phyloP scores from a whole-genome alignment of 2,113 vertebrate species.

The Salminus brasiliensis region DNA sequence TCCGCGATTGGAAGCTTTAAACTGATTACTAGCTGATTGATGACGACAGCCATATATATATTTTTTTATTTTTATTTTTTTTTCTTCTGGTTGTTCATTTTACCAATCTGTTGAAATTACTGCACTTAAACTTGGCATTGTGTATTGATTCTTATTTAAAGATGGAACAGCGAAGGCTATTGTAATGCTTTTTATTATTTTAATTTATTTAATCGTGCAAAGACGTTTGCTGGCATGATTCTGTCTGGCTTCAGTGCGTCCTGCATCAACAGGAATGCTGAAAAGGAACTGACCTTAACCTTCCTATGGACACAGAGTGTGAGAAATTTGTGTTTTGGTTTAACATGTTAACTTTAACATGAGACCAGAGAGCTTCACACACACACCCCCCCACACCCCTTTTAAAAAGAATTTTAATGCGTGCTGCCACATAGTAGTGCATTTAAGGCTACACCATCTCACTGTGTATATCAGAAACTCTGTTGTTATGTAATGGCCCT shows the following conservation, averaged over 20 bases:
- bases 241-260: neutral
- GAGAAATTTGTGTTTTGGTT: neutral
- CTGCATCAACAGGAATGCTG: neutral
- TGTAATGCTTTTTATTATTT: neutral
- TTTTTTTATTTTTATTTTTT: too few relatives aligned
- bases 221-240: neutral
- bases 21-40: neutral
- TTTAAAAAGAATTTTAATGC: neutral
- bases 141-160: slow-evolving; percentile 34
- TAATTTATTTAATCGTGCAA: slow-evolving; percentile 13
- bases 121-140: slow-evolving; percentile 20
- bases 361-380: neutral
- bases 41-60: neutral
- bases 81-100: neutral
- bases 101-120: neutral
- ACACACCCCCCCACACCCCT: too few relatives aligned
- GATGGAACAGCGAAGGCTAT: neutral
- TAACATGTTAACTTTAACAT: neutral
- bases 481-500: neutral
- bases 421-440: neutral
- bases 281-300: neutral
- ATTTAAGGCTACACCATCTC: neutral
- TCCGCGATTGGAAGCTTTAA: neutral
- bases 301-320: neutral
- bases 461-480: slow-evolving; percentile 14